These are phyloP conservation scores for Ophioninae sp. DNA, from an alignment of 2,888 invertebrate genomes.

Conservation along the genomic window DNA sequence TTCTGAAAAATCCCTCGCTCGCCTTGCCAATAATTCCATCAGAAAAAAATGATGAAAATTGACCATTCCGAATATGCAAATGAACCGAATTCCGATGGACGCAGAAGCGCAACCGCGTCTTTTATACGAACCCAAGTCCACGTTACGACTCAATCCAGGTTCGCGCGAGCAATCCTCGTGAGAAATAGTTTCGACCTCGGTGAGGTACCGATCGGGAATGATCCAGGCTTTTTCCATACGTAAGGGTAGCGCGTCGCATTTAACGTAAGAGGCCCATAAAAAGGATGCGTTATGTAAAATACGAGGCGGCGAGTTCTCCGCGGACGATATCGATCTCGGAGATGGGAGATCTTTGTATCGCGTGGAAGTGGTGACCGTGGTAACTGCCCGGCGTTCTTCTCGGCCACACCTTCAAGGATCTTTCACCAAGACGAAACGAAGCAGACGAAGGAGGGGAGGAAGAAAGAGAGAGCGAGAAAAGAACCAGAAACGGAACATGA, in stretches of 20 bases:
- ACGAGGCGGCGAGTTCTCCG: conserved; percentile 56
- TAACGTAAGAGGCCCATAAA: conserved; percentile 60
- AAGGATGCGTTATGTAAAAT: conserved; percentile 73
- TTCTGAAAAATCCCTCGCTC: too few relatives aligned
- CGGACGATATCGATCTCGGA: conserved; percentile 71
- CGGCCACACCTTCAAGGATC: conserved; percentile 49
- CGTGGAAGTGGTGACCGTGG: conserved; percentile 59
- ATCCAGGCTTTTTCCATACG: conserved; percentile 44
- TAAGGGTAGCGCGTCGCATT: conserved; percentile 39
- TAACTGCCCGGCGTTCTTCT: conserved; percentile 25
- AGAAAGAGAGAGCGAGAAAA: conserved; percentile 7
- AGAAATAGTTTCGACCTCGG: conserved; percentile 19
- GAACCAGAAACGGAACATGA: too few relatives aligned
- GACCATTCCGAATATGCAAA: conserved; percentile 9
- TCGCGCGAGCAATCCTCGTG: conserved; percentile 59
- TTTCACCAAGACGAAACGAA: conserved; percentile 24
- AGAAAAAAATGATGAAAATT: neutral
- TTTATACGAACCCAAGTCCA: conserved; percentile 64
- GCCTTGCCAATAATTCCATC: neutral
- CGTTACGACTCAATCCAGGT: conserved; percentile 77
- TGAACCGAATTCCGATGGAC: too few relatives aligned
- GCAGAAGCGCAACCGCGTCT: too few relatives aligned
- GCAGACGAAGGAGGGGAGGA: conserved; percentile 11
- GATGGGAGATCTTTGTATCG: conserved; percentile 67
- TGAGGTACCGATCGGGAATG: conserved; percentile 11